phyloP scores from a whole-genome alignment of 1,140 invertebrate species.

The Bombus terrestris region DNA sequence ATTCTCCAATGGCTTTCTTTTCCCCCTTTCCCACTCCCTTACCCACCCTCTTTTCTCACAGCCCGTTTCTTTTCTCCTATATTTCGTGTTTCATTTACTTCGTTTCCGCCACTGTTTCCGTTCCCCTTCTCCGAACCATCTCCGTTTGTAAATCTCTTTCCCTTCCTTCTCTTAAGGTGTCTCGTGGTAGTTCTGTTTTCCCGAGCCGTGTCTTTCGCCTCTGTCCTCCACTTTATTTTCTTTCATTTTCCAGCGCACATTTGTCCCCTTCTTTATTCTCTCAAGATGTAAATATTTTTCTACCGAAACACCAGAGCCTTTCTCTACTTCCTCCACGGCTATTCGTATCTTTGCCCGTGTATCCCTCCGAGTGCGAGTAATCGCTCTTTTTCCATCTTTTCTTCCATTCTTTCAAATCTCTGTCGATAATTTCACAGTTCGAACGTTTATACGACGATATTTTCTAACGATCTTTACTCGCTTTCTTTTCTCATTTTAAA shows the following conservation, averaged over 20 bases:
- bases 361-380: no score
- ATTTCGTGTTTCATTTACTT: slow-evolving; percentile 6
- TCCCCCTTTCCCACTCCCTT: not conserved
- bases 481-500: no score
- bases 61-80: not conserved
- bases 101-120: not conserved
- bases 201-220: not conserved
- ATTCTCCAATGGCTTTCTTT: slow-evolving; percentile 1
- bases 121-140: not conserved
- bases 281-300: slow-evolving; percentile 14
- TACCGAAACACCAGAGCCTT: not conserved
- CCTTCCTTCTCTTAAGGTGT: no score
- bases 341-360: no score
- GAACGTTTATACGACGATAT: no score
- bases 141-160: slow-evolving; percentile 29
- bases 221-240: not conserved
- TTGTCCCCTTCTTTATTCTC: not conserved
- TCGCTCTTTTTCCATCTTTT: no score
- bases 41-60: not conserved
- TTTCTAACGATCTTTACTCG: no score
- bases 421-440: no score
- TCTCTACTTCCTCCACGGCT: no score
- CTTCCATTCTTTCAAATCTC: no score
- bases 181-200: not conserved
- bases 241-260: not conserved